Evolutionary conservation across 2,797 vertebrate species (phyloP).

Genomic region (Pseudomugil gertrudae): DNA sequence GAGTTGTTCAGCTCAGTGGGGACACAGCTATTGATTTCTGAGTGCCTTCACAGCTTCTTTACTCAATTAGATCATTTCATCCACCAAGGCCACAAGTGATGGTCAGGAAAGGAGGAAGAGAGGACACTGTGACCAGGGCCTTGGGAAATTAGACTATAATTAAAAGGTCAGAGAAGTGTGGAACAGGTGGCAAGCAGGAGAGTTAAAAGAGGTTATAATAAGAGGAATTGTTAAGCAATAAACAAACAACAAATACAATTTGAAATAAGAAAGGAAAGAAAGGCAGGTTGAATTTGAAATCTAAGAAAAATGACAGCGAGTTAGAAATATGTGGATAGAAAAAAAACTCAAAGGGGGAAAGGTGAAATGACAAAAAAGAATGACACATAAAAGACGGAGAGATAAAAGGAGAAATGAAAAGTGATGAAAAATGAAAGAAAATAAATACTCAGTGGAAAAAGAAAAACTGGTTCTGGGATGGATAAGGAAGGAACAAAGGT

Average conservation of each 20-base stretch:
- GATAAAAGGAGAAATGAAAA: neutral
- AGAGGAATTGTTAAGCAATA: neutral
- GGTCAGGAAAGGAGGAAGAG: neutral
- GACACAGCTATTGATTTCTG: conserved; percentile 63
- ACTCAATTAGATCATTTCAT: conserved; percentile 52
- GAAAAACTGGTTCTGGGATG: neutral
- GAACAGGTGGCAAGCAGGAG: conserved; percentile 40
- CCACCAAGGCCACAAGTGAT: conserved; percentile 42
- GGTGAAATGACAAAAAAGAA: neutral
- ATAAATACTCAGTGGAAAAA: no score
- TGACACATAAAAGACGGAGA: neutral
- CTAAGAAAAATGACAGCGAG: neutral
- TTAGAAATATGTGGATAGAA: no score
- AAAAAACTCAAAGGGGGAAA: neutral
- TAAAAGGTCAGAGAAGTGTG: conserved; percentile 53
- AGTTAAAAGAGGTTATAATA: neutral
- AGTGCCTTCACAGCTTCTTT: conserved; percentile 25
- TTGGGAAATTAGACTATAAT: conserved; percentile 60
- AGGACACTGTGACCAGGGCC: conserved; percentile 28
- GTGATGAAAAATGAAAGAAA: neutral
- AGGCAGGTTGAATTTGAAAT: neutral
- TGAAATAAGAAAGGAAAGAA: neutral
- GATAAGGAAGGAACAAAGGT: conserved; percentile 17
- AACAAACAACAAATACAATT: neutral
- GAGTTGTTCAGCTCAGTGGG: conserved; percentile 22